Base-by-base conservation (phyloP, 2,888 invertebrate genomes). In the Tetranychus piercei region DNA sequence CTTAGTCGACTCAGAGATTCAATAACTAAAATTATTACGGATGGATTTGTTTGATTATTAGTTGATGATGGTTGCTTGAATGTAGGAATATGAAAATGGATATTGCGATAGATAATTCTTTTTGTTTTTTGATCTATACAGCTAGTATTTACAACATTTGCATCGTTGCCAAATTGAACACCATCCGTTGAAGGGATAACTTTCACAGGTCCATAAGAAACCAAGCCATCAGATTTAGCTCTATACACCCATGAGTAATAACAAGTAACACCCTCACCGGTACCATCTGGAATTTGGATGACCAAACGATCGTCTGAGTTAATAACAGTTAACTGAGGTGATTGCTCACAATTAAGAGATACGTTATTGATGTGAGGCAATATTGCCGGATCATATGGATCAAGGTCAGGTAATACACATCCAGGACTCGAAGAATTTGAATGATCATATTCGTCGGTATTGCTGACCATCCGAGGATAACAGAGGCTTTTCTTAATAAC, bases 1-100 rank as follows among this genome's bases (percentile, higher is more conserved):
- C 93, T 93, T 77, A 91, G 83, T 78, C 92, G 86, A 0, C 93
- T 93, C 34, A 93, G 87, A 15, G 91, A 89, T 81, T 94, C 94
- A 73, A 93, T 84, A 15, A 94, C 94, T 77, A 94, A 82, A 45
- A 94, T 84, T 76, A 94, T 84, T 0, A 94, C 87, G 1, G 74
- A 74, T 15, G 75, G 75, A 23, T 64, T 64, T 11, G 5, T 22
- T 9, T 45, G 20, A 55, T 55, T 6, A 55, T 9, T 55, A 6
- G 55, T 15, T 55, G 44, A 8, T 71, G 44, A 34, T 20, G 20
- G 4, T n/a, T n/a, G 9, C 6, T 72, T 20, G 34, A 72, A 44
- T 15, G 15, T 72, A 11, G 72, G 72, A 43, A 72, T 72, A 34
- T 43, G 20, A 15, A 44, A 43, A 72, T 72, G 72, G 44, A 44